phyloP scores from a whole-genome alignment of 2,113 vertebrate species.

The Zingel zingel region DNA sequence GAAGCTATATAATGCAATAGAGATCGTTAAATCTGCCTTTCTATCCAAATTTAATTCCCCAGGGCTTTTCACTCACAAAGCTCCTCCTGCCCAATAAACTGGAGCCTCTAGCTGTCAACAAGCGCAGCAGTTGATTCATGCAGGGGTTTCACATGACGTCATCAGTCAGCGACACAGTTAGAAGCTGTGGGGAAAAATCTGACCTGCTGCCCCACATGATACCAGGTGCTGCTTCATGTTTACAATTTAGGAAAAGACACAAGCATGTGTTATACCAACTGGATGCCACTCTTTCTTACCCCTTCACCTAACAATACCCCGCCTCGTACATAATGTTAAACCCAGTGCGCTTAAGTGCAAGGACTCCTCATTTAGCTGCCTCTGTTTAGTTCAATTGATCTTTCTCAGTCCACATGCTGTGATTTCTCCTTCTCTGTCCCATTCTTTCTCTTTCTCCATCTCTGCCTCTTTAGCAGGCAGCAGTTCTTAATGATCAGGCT shows the following conservation, averaged over 20 bases:
- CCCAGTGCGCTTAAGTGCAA: conserved; percentile 7
- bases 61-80: conserved; percentile 37
- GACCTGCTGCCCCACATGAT: conserved; percentile 33
- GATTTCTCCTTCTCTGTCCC: conserved; percentile 16
- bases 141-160: conserved; percentile 49
- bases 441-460: conserved; percentile 21
- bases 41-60: conserved; percentile 7
- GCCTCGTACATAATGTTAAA: neutral
- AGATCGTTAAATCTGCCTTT: conserved; percentile 23
- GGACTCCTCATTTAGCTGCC: conserved; percentile 14
- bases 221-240: conserved; percentile 32
- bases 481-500: conserved; percentile 47
- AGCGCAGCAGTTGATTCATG: conserved; percentile 41
- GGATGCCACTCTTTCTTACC: neutral
- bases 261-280: conserved; percentile 4
- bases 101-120: conserved; percentile 43
- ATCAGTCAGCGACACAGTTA: conserved; percentile 37
- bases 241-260: conserved; percentile 20
- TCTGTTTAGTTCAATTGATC: conserved; percentile 26
- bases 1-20: neutral
- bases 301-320: neutral
- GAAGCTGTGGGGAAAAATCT: conserved; percentile 30
- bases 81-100: conserved; percentile 23
- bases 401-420: conserved; percentile 15
- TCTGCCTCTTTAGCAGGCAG: conserved; percentile 47